Evolutionary conservation across 2,797 vertebrate genomes (phyloP).

Genomic region (Morelia viridis): DNA sequence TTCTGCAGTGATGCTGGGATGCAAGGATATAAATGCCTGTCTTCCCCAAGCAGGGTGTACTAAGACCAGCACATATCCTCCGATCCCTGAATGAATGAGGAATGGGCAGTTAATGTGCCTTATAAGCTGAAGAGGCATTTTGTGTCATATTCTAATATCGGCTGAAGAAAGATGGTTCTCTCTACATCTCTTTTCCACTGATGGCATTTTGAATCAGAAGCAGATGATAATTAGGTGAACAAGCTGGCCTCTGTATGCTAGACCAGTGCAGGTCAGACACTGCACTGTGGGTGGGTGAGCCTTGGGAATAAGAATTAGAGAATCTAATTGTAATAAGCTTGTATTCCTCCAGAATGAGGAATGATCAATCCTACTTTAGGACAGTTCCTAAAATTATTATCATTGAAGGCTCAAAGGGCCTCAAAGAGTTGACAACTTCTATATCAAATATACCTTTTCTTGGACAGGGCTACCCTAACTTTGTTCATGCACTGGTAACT

Average conservation of each 20-base stretch:
- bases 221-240: not conserved
- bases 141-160: not conserved
- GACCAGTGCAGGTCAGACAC: not conserved
- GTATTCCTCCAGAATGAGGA: not conserved
- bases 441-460: not conserved
- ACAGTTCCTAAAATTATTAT: not conserved
- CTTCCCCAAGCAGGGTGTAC: not conserved
- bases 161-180: not conserved
- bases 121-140: not conserved
- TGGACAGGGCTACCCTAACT: not conserved
- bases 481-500: not conserved
- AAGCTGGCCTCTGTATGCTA: not conserved
- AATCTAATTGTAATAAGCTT: not conserved
- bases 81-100: not conserved
- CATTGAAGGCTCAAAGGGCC: not conserved
- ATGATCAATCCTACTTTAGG: not conserved
- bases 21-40: not conserved
- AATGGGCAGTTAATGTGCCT: not conserved
- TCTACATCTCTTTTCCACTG: not conserved
- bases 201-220: not conserved
- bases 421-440: not conserved
- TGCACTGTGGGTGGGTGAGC: not conserved
- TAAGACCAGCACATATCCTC: not conserved
- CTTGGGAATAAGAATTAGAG: not conserved
- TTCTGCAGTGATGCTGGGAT: not conserved